Conservation (phyloP, 2,113 vertebrate genomes). For the Sardina pilchardus region DNA sequence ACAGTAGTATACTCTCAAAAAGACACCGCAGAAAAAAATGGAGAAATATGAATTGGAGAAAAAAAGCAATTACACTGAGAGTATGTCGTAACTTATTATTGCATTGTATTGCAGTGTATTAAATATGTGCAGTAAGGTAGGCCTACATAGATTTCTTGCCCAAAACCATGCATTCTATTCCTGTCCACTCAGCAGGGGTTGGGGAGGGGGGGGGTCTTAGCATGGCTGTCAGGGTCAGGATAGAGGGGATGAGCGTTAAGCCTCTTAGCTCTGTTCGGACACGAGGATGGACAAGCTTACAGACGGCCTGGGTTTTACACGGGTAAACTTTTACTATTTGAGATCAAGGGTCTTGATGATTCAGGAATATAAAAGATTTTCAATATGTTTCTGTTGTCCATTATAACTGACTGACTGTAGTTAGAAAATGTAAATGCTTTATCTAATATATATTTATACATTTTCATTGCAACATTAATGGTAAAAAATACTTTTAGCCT, state of each 20-base stretch:
- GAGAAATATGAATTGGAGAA: no score
- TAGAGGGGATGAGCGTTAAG: constrained; percentile 65
- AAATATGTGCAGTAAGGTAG: not conserved
- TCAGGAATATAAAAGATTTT: not conserved
- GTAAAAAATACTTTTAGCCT: no score
- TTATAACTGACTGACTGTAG: not conserved
- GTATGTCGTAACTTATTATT: no score
- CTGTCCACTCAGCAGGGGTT: not conserved
- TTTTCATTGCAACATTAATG: no score
- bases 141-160: not conserved
- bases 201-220: not conserved
- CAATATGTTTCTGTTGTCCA: not conserved
- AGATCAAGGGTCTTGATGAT: constrained; percentile 40
- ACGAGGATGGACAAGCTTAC: constrained; percentile 54
- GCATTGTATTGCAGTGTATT: not conserved
- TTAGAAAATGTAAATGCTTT: not conserved
- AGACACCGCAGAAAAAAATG: not conserved
- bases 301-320: constrained; percentile 50
- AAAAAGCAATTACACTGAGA: no score
- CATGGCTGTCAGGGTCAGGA: constrained; percentile 21
- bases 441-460: not conserved
- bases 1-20: not conserved
- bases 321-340: constrained; percentile 42
- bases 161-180: not conserved
- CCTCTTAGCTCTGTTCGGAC: constrained; percentile 65